Conservation (phyloP, 2,888 invertebrate genomes). For the Sericinus montela region DNA sequence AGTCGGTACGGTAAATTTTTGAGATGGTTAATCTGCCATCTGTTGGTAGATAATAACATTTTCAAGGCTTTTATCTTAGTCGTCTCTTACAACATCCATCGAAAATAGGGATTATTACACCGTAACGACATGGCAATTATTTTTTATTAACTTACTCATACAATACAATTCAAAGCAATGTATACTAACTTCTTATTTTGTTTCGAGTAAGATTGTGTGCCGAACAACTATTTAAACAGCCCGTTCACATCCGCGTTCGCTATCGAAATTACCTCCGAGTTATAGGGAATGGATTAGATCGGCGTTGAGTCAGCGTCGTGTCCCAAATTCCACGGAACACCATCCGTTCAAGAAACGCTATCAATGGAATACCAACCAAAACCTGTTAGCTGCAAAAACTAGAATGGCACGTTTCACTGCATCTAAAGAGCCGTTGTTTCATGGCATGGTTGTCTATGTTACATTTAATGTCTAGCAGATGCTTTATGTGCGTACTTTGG, state of each 20-base stretch:
- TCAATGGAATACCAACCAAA: conserved; percentile 45
- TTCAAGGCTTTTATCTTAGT: too few species aligned
- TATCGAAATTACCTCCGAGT: conserved; percentile 49
- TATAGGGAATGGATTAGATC: conserved; percentile 67
- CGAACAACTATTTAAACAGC: conserved; percentile 8
- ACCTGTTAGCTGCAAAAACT: conserved; percentile 27
- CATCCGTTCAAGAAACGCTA: conserved; percentile 45
- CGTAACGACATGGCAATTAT: too few species aligned
- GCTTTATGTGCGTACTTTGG: conserved; percentile 44
- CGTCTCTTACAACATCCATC: too few species aligned
- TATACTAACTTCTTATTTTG: background rate
- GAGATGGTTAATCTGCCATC: too few species aligned
- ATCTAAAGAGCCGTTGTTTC: conserved; percentile 56
- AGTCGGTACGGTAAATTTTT: too few species aligned
- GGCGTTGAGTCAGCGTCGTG: conserved; percentile 72
- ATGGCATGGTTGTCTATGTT: conserved; percentile 44
- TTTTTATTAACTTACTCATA: too few species aligned
- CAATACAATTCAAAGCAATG: too few species aligned
- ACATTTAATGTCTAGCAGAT: conserved; percentile 57
- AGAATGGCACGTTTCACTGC: conserved; percentile 32
- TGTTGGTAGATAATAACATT: too few species aligned
- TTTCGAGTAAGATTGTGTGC: conserved; percentile 2
- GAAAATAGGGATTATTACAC: too few species aligned
- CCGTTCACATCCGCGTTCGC: conserved; percentile 39
- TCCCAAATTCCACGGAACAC: conserved; percentile 71